A percentile compares a stretch with the other conserved stretches of the same genome.
Evolutionary conservation across 2,113 vertebrate genomes (phyloP).

Genomic region (Ophthalmotilapia sp.): DNA sequence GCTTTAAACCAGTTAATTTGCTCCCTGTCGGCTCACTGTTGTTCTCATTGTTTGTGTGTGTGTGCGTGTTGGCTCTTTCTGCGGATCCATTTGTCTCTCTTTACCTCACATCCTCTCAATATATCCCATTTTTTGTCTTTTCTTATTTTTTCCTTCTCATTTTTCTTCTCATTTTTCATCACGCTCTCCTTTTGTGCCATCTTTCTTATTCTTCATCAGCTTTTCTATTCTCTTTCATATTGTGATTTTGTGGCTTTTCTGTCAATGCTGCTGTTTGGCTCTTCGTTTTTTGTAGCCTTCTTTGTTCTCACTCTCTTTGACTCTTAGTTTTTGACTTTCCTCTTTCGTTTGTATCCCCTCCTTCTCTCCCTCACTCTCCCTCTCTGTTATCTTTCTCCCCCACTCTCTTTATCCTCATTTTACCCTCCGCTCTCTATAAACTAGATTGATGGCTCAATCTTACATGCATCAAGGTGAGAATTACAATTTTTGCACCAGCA

Average conservation of each 20-base stretch:
- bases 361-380: neutral
- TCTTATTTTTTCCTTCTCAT: neutral
- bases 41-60: neutral
- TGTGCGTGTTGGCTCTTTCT: neutral
- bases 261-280: neutral
- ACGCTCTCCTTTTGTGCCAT: neutral
- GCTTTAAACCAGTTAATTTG: conserved; percentile 41
- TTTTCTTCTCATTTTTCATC: neutral
- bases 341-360: neutral
- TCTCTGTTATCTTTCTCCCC: conserved; percentile 27
- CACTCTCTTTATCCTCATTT: conserved; percentile 39
- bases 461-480: conserved; percentile 56
- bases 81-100: neutral
- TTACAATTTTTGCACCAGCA: conserved; percentile 40
- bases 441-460: conserved; percentile 60
- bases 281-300: neutral
- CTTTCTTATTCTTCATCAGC: neutral
- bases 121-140: neutral
- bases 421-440: conserved; percentile 48
- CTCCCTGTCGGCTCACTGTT: conserved; percentile 24
- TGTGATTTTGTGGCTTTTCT: neutral
- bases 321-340: neutral
- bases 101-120: neutral
- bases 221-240: neutral
- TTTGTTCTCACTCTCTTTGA: neutral